Evolutionary conservation across 53 echinoderm and acorn worm genomes (phyloP).

Genomic region (Echinometra lucunter): DNA sequence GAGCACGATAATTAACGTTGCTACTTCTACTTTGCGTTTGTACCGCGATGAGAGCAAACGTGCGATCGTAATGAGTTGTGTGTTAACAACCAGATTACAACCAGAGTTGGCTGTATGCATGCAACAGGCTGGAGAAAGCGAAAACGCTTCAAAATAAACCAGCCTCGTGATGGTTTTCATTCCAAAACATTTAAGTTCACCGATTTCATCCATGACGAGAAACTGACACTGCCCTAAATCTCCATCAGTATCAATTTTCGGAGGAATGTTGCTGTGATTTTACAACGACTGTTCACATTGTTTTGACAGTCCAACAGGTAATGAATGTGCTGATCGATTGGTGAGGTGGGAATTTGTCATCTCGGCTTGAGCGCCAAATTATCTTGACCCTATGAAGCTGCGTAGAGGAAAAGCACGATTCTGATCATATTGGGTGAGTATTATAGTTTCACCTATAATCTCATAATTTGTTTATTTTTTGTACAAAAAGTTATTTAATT

Average conservation of each 20-base stretch:
- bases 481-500: too few relatives aligned
- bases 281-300: neutral
- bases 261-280: slow-evolving; percentile 7
- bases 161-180: neutral
- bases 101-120: neutral
- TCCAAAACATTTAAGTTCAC: neutral
- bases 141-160: neutral
- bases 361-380: neutral
- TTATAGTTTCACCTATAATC: neutral
- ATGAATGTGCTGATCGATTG: neutral
- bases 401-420: neutral
- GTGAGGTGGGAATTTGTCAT: neutral
- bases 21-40: neutral
- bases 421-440: neutral
- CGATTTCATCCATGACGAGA: neutral
- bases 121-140: slow-evolving; percentile 17
- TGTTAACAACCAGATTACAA: slow-evolving; percentile 26
- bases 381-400: neutral
- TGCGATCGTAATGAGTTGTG: neutral
- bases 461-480: too few relatives aligned
- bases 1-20: slow-evolving; percentile 32
- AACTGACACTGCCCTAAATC: neutral
- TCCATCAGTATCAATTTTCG: neutral
- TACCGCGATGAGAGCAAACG: neutral
- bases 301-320: neutral